Evolutionary conservation across 2,888 invertebrate genomes (phyloP), one percentile per base, ranked within the genome.

Genomic region (Hirtodrosophila trivittata): DNA sequence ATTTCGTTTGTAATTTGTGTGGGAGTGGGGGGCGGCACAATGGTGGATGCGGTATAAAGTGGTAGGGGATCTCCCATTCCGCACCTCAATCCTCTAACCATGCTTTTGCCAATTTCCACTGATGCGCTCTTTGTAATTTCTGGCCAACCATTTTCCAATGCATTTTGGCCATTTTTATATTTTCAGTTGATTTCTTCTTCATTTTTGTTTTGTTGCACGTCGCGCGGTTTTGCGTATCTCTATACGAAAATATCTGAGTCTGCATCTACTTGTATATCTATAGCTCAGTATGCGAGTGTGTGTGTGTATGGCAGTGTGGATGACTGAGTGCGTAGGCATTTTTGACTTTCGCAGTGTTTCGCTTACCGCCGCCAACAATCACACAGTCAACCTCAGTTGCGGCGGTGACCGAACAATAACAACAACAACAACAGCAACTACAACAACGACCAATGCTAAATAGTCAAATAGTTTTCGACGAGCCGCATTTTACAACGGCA

Each of bases 1-100:
- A 82, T 82, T 80, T 85, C 68, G 78, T 68, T 72, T 82, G 83
- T 86, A 80, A 80, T 80, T 86, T 80, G 86, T 66, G 66, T 67
- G 54, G 52, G 28, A 14, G 42, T 43, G 39, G 46, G 32, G 7
- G 51, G 16, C 21, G 8, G 30, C 38, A 12, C 3, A 28, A 13
- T 7, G 7, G 16, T 18, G 50, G 14, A 35, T 1, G 14, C 18
- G 6, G 38, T 38, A 25, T 8, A 21, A 8, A 46, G 32, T 33
- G 18, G 39, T 28, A 28, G 12, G 5, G 8, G 6, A 35, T n/a
- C 3, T 9, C 10, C 5, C 14, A 35, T 35, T 35, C 13, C 35
- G 26, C 52, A 42, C 25, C 50, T 26, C 49, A 37, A 3, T 8
- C 26, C 52, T 45, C 51, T 35, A 49, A 49, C 52, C 56, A 56